phyloP scores from a whole-genome alignment of 2,113 vertebrate species.

The Rhineura floridana region DNA sequence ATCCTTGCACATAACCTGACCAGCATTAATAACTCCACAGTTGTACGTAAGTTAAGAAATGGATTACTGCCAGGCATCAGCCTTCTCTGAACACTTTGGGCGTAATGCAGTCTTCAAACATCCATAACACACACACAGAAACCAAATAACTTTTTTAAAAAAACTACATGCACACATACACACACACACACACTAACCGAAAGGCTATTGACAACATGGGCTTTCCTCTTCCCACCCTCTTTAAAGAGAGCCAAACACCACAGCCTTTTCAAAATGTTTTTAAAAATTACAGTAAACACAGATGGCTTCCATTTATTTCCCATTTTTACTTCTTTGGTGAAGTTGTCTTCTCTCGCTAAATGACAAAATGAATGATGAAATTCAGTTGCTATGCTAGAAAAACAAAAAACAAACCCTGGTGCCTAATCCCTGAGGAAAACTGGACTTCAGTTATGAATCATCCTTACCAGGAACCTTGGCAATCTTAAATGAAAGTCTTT shows the following conservation, averaged over 20 bases:
- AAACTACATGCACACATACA: not conserved
- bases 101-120: constrained; percentile 64
- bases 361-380: constrained; percentile 86
- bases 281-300: constrained; percentile 77
- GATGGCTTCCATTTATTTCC: constrained; percentile 83
- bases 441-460: constrained; percentile 84
- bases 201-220: constrained; percentile 68
- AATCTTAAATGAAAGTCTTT: constrained; percentile 78
- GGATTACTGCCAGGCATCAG: constrained; percentile 87
- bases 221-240: constrained; percentile 50
- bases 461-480: constrained; percentile 79
- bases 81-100: constrained; percentile 73
- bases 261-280: constrained; percentile 63
- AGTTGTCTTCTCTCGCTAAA: constrained; percentile 84
- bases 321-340: constrained; percentile 83
- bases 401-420: constrained; percentile 83
- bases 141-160: constrained; percentile 64
- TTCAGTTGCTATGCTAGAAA: constrained; percentile 86
- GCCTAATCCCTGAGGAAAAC: constrained; percentile 80
- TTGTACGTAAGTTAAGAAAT: constrained; percentile 84
- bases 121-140: constrained; percentile 55
- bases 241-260: constrained; percentile 64
- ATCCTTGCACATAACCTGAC: constrained; percentile 91
- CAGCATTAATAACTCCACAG: constrained; percentile 91
- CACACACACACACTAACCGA: constrained; percentile 43